Evolutionary conservation across 35 echinoderm and acorn worm genomes (phyloP).

Genomic region (Ptychodera flava): DNA sequence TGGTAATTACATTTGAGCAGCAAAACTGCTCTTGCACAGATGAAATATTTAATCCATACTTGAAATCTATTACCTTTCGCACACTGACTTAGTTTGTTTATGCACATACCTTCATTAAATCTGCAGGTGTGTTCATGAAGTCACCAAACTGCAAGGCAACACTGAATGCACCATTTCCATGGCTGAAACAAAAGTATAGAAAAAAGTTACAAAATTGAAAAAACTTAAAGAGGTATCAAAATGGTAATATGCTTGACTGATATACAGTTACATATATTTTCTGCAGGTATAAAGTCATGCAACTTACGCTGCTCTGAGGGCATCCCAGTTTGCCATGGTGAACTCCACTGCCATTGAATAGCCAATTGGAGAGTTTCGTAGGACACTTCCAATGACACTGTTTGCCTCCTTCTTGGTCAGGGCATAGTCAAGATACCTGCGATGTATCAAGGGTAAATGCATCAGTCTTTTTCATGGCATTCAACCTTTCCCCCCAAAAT

Average conservation of each 20-base stretch:
- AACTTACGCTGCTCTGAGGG: conserved; percentile 54
- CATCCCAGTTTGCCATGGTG: conserved; percentile 67
- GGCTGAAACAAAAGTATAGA: neutral
- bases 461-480: too few relatives aligned
- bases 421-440: conserved; percentile 63
- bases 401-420: conserved; percentile 26
- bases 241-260: too few relatives aligned
- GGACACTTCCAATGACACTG: conserved; percentile 69
- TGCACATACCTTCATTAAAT: neutral
- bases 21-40: too few relatives aligned
- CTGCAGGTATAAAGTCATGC: too few relatives aligned
- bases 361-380: conserved; percentile 66
- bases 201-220: too few relatives aligned
- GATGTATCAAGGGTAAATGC: too few relatives aligned
- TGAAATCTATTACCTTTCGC: too few relatives aligned
- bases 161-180: neutral
- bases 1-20: too few relatives aligned
- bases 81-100: neutral
- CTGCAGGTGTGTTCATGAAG: neutral
- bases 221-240: too few relatives aligned
- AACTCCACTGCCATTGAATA: conserved; percentile 87
- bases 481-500: too few relatives aligned
- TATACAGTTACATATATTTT: too few relatives aligned
- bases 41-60: too few relatives aligned
- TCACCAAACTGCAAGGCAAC: neutral